Conservation (phyloP, 2,113 vertebrate genomes). For the Arizona elegans region DNA sequence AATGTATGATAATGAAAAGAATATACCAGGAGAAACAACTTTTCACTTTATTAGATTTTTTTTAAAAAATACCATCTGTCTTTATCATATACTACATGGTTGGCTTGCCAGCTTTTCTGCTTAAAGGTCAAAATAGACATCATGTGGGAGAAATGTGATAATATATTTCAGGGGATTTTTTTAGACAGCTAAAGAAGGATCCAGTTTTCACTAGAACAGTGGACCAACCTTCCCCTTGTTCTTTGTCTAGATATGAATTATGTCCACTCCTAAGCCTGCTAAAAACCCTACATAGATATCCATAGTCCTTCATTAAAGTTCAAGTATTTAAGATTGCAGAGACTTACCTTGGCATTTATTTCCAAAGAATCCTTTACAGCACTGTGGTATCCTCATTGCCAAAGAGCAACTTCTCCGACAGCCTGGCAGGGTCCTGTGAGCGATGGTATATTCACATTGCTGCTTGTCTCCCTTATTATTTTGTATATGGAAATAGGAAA, state of each 20-base stretch:
- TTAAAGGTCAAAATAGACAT: background rate
- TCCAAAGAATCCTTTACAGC: constrained; percentile 86
- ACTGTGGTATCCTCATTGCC: constrained; percentile 74
- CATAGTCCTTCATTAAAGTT: background rate
- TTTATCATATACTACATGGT: background rate
- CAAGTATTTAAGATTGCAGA: fast-evolving
- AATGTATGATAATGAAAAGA: background rate
- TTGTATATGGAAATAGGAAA: fast-evolving
- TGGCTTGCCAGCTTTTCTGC: background rate
- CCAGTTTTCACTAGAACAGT: background rate
- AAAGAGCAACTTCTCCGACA: constrained; percentile 77
- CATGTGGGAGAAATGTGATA: background rate
- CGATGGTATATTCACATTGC: constrained; percentile 67
- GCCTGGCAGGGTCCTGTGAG: constrained; percentile 58
- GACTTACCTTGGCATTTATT: constrained; percentile 84
- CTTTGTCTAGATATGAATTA: background rate
- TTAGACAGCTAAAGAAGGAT: background rate
- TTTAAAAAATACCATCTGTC: background rate
- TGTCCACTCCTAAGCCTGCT: too few relatives aligned
- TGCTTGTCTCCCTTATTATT: constrained; percentile 53
- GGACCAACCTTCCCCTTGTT: background rate
- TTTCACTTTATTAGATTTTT: background rate
- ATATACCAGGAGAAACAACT: background rate
- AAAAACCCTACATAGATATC: background rate
- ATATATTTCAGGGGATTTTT: background rate